These are phyloP conservation scores for Melolontha melolontha DNA, from an alignment of 2,888 invertebrate genomes.

Conservation along the genomic window DNA sequence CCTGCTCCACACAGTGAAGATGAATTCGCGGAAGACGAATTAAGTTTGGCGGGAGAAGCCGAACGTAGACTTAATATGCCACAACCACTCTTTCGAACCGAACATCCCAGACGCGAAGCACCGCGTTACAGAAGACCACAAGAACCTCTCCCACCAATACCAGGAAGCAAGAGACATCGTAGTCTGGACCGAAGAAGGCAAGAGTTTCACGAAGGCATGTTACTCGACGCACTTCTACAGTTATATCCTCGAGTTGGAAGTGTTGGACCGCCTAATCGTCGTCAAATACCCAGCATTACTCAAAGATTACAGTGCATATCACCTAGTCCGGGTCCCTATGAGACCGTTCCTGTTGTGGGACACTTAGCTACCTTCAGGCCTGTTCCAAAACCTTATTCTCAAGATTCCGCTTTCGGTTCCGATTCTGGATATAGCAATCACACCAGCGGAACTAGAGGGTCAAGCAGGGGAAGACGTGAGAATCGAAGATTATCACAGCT, in stretches of 20 bases:
- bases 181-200: constrained; percentile 71
- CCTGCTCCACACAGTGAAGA: constrained; percentile 81
- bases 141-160: constrained; percentile 71
- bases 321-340: constrained; percentile 70
- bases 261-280: constrained; percentile 67
- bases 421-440: constrained; percentile 90
- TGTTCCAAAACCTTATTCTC: constrained; percentile 74
- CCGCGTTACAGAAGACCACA: constrained; percentile 72
- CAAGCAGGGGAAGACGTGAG: constrained; percentile 61
- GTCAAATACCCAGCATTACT: constrained; percentile 63
- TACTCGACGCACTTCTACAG: constrained; percentile 79
- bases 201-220: constrained; percentile 84
- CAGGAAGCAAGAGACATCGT: constrained; percentile 69
- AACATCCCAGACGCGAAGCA: constrained; percentile 65
- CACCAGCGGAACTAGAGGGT: constrained; percentile 72
- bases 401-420: constrained; percentile 84
- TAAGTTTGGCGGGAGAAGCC: constrained; percentile 70
- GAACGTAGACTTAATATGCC: constrained; percentile 62
- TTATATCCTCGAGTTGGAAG: constrained; percentile 80
- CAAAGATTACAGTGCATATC: constrained; percentile 64
- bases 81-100: constrained; percentile 61
- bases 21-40: constrained; percentile 87
- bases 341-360: constrained; percentile 77
- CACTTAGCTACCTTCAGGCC: constrained; percentile 74
- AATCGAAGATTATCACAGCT: constrained; percentile 63